Evolutionary conservation across 2,797 vertebrate species (phyloP).

Genomic region (Spinibarbus caldwelli): DNA sequence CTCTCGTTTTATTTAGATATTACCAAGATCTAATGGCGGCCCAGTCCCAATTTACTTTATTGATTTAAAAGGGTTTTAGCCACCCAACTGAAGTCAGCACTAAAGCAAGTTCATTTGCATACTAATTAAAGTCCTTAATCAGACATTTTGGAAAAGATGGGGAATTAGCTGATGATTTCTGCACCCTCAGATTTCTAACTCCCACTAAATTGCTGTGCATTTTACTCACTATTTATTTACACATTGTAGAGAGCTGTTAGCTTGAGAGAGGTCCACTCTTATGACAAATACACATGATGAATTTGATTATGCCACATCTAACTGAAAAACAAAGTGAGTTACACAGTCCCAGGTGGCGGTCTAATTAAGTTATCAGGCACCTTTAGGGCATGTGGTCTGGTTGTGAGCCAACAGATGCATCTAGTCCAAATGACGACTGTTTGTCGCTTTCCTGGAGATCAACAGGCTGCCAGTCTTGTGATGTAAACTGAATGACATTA

Average conservation of each 20-base stretch:
- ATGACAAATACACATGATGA: conserved; percentile 49
- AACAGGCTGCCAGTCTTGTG: conserved; percentile 10
- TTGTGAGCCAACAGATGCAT: conserved; percentile 71
- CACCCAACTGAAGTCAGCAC: conserved; percentile 30
- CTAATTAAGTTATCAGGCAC: conserved; percentile 53
- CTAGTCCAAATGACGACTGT: conserved; percentile 39
- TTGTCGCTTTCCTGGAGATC: conserved; percentile 21
- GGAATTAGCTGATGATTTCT: conserved; percentile 10
- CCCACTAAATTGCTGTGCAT: conserved; percentile 13
- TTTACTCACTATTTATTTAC: conserved; percentile 44
- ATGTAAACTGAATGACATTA: background rate
- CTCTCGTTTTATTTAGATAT: conserved; percentile 1
- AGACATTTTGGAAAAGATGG: conserved; percentile 30
- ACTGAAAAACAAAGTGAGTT: conserved; percentile 48
- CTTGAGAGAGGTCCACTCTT: conserved; percentile 20
- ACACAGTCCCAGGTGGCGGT: conserved; percentile 40
- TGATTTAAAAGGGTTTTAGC: conserved; percentile 34
- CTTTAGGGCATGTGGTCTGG: conserved; percentile 60
- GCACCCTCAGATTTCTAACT: conserved; percentile 7
- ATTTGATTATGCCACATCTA: conserved; percentile 54
- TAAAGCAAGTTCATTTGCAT: conserved; percentile 52
- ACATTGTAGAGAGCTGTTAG: conserved; percentile 41
- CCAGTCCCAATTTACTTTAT: conserved; percentile 36
- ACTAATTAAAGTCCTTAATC: conserved; percentile 55
- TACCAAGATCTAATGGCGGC: conserved; percentile 11